Base-by-base conservation (phyloP, 2,113 vertebrate species). In the Corythornis cristatus region DNA sequence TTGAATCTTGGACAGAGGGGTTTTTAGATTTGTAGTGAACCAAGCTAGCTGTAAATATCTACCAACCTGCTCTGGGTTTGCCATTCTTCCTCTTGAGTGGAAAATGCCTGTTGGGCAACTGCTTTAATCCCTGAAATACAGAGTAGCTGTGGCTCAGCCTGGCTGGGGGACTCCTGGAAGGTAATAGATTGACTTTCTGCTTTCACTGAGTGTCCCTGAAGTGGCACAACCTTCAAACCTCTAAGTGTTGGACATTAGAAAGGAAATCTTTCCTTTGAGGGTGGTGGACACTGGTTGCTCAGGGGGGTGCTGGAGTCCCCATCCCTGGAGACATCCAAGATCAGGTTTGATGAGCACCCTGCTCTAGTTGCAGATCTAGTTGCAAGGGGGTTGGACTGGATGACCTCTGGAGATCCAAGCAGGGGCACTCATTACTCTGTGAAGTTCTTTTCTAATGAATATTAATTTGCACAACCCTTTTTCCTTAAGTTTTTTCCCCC, bases 401-500 rank as follows among this genome's bases (percentile, higher is more conserved):
- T 46, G 45, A 50, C 48, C 12, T 50, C 21, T 50, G 48, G 48
- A 50, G 22, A 12, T 50, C 48, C 48, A 50, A 23, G 21, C 48
- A 50, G 48, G 21, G 48, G 48, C 48, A 23, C 11, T 50, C 35
- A 35, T 35, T 35, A 48, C 18, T 48, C 21, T 22, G 3, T 11
- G 21, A 50, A 50, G 29, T n/a, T 70, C 18, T 75, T 61, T 62
- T 12, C 56, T 77, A 7, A 20, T 14, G 2, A 65, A 46, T 2
- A 0, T 33, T 48, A 1, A 37, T 58, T 73, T 46, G 14, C 33
- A 56, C 18, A 58, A 15, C 28, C 15, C 1, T 23, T 74, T 58
- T 64, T 85, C 98, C 98, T 99, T 98, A 98, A 98, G 96, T 95
- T 88, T 31, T 46, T 45, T 37, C 10, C 37, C 37, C 74, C 15